Percentiles rank a stretch among this genome's conserved stretches.
These are phyloP conservation scores for Galeopsomyia nigrocyanea DNA, from an alignment of 2,888 invertebrate genomes.

Conservation along the genomic window DNA sequence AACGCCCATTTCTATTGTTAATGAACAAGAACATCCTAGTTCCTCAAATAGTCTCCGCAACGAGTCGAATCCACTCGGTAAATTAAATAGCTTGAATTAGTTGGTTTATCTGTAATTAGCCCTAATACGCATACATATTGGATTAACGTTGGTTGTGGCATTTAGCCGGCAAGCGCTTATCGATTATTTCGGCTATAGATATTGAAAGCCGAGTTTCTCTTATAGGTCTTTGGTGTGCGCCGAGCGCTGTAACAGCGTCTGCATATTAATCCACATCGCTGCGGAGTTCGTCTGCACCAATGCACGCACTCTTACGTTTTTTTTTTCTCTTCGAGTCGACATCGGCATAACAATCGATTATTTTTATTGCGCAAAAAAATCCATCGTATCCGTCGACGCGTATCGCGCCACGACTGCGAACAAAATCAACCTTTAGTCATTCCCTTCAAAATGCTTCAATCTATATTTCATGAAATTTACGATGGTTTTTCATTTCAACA, in stretches of 20 bases:
- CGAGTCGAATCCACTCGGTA: too few relatives aligned
- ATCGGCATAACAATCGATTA: slow-evolving; percentile 25
- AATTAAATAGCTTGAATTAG: too few relatives aligned
- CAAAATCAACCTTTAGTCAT: too few relatives aligned
- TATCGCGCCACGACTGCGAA: not conserved
- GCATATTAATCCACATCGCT: slow-evolving; percentile 32
- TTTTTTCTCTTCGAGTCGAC: slow-evolving; percentile 19
- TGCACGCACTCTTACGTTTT: slow-evolving; percentile 14
- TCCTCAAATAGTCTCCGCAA: too few relatives aligned
- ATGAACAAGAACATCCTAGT: too few relatives aligned
- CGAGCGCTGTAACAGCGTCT: slow-evolving; percentile 39
- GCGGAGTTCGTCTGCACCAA: slow-evolving; percentile 28
- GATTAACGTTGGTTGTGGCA: too few relatives aligned
- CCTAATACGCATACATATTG: too few relatives aligned
- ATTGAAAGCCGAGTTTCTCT: slow-evolving; percentile 17
- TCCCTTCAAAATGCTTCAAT: too few relatives aligned
- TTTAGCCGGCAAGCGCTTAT: not conserved
- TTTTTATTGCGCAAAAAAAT: slow-evolving; percentile 27
- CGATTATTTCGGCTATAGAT: not conserved
- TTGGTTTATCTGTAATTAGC: too few relatives aligned
- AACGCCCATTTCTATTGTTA: too few relatives aligned
- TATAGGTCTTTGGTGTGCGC: slow-evolving; percentile 18
- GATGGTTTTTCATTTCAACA: too few relatives aligned
- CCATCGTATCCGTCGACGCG: slow-evolving; percentile 8
- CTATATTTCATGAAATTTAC: too few relatives aligned